phyloP scores from a whole-genome alignment of 2,797 vertebrate genomes.

The Pangasius djambal region DNA sequence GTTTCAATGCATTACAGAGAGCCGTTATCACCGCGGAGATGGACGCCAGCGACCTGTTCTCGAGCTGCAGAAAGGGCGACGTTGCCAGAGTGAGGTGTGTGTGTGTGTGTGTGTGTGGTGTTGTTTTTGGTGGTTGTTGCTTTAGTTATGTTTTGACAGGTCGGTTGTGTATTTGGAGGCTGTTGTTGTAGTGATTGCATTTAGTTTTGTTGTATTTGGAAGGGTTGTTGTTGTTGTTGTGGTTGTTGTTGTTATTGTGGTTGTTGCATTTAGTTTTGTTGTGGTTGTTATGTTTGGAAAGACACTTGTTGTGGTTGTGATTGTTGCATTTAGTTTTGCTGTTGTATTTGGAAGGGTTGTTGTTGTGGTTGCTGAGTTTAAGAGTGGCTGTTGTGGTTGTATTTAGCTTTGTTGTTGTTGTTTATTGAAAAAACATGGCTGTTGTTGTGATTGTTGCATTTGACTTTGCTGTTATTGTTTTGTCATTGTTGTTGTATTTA shows the following conservation, averaged over 20 bases:
- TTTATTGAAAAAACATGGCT: no score
- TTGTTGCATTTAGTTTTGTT: not conserved
- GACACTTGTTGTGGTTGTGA: not conserved
- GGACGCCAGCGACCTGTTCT: constrained; percentile 92
- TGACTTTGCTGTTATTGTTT: not conserved
- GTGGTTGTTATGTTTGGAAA: not conserved
- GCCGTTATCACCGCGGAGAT: constrained; percentile 75
- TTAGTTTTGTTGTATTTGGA: not conserved
- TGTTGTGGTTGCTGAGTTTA: not conserved
- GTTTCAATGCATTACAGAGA: constrained; percentile 79
- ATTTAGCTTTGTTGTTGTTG: not conserved
- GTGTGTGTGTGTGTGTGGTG: not conserved
- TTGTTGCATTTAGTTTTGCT: no score
- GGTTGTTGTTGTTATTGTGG: not conserved
- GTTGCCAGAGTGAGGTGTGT: constrained; percentile 88
- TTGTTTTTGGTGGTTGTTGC: not conserved
- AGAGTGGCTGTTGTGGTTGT: not conserved
- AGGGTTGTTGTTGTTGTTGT: not conserved
- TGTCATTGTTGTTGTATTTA: not conserved
- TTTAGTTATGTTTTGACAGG: not conserved
- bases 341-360: not conserved
- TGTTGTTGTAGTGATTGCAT: not conserved
- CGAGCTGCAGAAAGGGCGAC: constrained; percentile 93
- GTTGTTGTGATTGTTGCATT: not conserved
- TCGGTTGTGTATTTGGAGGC: not conserved